Evolutionary conservation across 2,113 vertebrate species (phyloP).

Genomic region (Aspiorhynchus laticeps): DNA sequence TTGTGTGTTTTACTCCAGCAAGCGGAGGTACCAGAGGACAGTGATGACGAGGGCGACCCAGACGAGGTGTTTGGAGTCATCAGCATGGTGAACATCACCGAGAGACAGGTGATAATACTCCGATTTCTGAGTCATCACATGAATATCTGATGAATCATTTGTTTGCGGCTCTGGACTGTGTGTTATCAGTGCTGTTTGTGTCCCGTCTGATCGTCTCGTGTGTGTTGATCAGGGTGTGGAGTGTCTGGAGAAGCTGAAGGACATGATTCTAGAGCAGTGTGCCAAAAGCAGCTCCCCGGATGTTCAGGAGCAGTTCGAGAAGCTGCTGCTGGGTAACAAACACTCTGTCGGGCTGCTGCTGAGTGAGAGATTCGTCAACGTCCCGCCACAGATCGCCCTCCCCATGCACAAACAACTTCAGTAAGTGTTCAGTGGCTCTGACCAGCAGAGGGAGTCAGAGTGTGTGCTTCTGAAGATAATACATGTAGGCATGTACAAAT

Average conservation of each 20-base stretch:
- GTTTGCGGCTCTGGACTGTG: not conserved
- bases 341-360: constrained; percentile 88
- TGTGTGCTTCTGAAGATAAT: not conserved
- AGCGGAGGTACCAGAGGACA: constrained; percentile 86
- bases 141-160: not conserved
- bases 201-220: not conserved
- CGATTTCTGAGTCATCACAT: not conserved
- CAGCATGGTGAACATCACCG: constrained; percentile 89
- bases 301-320: constrained; percentile 76
- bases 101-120: constrained; percentile 83
- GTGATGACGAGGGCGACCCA: constrained; percentile 79
- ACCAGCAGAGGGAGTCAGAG: not conserved
- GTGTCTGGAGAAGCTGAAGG: constrained; percentile 89
- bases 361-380: constrained; percentile 92
- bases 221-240: constrained; percentile 77
- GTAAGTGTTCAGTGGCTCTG: constrained; percentile 73
- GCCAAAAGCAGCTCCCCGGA: constrained; percentile 78
- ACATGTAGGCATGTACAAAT: not conserved
- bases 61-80: constrained; percentile 95
- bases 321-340: constrained; percentile 77
- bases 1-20: constrained; percentile 75
- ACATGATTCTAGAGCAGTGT: constrained; percentile 82
- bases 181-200: not conserved
- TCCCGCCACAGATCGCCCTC: constrained; percentile 93
- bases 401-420: constrained; percentile 94